phyloP scores from a whole-genome alignment of 1,140 invertebrate species.

The Penaeus chinensis region DNA sequence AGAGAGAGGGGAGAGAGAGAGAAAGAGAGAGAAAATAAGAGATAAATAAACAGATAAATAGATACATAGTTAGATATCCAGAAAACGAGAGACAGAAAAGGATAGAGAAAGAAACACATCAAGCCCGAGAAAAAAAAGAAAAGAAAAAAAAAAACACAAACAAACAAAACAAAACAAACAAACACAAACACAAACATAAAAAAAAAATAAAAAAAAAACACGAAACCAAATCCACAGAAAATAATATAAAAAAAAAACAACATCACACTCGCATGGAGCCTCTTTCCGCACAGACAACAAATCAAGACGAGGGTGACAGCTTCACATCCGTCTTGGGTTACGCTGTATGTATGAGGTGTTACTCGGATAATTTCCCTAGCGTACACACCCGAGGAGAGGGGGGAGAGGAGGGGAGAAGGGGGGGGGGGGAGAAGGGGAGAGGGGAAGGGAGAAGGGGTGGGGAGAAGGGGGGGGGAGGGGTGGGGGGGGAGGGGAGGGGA shows the following conservation, averaged over 20 bases:
- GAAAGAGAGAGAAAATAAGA: too few relatives aligned
- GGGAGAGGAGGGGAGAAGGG: not conserved
- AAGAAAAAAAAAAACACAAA: too few relatives aligned
- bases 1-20: too few relatives aligned
- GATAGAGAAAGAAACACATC: too few relatives aligned
- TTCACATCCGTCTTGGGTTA: constrained; percentile 48
- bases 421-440: not conserved
- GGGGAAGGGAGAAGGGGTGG: not conserved
- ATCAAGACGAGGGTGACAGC: constrained; percentile 13
- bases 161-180: too few relatives aligned
- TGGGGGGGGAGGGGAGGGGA: not conserved
- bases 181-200: too few relatives aligned
- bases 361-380: constrained; percentile 57
- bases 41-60: too few relatives aligned
- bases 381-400: constrained; percentile 23
- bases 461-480: not conserved
- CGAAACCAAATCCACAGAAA: not conserved
- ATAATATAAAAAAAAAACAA: not conserved
- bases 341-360: constrained; percentile 56
- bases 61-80: too few relatives aligned
- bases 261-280: not conserved
- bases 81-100: too few relatives aligned
- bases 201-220: too few relatives aligned
- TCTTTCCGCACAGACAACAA: constrained; percentile 14
- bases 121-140: too few relatives aligned